Evolutionary conservation across 2,113 vertebrate species (phyloP).

Genomic region (Butorides virescens): DNA sequence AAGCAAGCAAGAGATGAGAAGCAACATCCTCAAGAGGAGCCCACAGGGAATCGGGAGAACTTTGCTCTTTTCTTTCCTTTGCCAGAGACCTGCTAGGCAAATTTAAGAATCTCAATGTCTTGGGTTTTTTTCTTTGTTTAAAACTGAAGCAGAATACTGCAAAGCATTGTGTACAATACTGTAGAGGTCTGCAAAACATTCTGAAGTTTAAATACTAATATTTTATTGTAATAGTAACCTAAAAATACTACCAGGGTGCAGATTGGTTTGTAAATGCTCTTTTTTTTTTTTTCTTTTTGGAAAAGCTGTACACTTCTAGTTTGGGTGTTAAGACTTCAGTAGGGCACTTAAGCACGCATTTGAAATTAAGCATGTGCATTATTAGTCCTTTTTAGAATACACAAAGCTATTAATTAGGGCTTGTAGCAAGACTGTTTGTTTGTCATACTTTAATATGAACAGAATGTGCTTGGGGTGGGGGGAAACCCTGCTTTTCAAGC

Average conservation of each 20-base stretch:
- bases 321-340: background rate
- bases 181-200: background rate
- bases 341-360: background rate
- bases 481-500: background rate
- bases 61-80: background rate
- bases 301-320: background rate
- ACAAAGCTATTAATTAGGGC: slow-evolving; percentile 25
- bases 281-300: background rate
- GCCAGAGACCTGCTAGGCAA: background rate
- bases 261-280: background rate
- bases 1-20: background rate
- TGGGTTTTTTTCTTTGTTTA: background rate
- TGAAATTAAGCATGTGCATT: slow-evolving; percentile 9
- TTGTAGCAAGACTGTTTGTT: background rate
- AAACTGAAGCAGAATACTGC: background rate
- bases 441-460: background rate
- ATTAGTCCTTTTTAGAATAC: slow-evolving; percentile 20
- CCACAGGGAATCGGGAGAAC: background rate
- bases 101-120: background rate
- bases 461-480: background rate
- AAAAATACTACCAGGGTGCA: background rate
- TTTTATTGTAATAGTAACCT: background rate
- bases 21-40: background rate
- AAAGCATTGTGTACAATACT: background rate
- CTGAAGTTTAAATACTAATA: background rate